phyloP scores from a whole-genome alignment of 2,113 vertebrate species.

The Seriola aureovittata region DNA sequence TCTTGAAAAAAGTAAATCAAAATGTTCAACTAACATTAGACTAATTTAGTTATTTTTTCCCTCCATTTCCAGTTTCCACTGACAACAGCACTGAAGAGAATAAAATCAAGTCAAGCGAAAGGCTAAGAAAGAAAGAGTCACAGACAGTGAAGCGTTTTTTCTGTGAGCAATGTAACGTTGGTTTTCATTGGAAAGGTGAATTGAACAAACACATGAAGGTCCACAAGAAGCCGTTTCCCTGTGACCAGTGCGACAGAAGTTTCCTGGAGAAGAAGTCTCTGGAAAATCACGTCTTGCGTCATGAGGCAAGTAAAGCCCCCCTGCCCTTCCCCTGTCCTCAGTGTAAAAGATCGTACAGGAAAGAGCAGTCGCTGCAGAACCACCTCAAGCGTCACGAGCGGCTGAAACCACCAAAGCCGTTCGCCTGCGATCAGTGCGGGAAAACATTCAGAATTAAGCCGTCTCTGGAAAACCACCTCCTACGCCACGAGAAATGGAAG shows the following conservation, averaged over 20 bases:
- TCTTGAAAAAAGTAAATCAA: not conserved
- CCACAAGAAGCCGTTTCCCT: conserved; percentile 67
- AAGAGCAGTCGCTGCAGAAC: conserved; percentile 73
- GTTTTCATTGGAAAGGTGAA: conserved; percentile 73
- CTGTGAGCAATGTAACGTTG: conserved; percentile 63
- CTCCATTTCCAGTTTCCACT: conserved; percentile 30
- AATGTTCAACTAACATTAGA: no score
- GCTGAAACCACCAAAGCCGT: conserved; percentile 66
- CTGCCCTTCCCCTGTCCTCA: conserved; percentile 72
- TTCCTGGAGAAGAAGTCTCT: conserved; percentile 66
- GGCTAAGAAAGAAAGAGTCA: conserved; percentile 1
- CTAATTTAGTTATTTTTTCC: not conserved
- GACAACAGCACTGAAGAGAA: conserved; percentile 30
- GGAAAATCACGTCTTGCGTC: conserved; percentile 66
- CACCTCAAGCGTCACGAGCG: conserved; percentile 70
- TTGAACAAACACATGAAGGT: conserved; percentile 72
- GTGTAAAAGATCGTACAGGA: conserved; percentile 71
- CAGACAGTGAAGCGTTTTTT: conserved; percentile 58
- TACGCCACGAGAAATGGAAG: conserved; percentile 72
- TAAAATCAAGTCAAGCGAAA: not conserved
- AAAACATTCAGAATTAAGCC: conserved; percentile 66
- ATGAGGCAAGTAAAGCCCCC: conserved; percentile 46
- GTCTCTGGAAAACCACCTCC: conserved; percentile 76
- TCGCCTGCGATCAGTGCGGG: conserved; percentile 73
- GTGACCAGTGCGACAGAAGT: conserved; percentile 64